These are phyloP conservation scores for Manis javanica DNA, from an alignment of 2,797 vertebrate genomes.

Conservation along the genomic window DNA sequence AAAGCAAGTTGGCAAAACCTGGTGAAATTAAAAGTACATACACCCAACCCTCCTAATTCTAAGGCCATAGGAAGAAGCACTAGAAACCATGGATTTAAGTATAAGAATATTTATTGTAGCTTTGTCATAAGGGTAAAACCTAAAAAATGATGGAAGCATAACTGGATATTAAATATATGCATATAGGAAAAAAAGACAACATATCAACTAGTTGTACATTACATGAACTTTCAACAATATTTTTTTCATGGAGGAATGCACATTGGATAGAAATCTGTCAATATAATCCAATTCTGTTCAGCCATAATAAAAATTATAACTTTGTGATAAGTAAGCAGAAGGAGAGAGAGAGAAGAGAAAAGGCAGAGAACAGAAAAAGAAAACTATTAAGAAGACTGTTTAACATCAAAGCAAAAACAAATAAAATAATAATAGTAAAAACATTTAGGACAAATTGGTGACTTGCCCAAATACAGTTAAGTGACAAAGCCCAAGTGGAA, in stretches of 20 bases:
- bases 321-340: not conserved
- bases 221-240: not conserved
- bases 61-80: not conserved
- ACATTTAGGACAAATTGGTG: not conserved
- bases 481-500: not conserved
- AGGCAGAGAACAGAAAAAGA: not conserved
- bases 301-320: not conserved
- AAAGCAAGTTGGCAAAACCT: conserved; percentile 12
- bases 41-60: not conserved
- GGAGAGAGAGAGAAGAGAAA: not conserved
- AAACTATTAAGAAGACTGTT: not conserved
- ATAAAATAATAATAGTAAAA: not conserved
- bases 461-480: not conserved
- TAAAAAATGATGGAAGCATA: not conserved
- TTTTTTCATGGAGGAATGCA: not conserved
- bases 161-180: not conserved
- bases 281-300: not conserved
- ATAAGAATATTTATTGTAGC: not conserved
- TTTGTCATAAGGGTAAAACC: not conserved
- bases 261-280: not conserved
- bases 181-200: not conserved
- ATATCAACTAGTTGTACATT: not conserved
- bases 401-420: conserved; percentile 6
- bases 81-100: not conserved
- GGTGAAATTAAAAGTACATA: not conserved